Base-by-base conservation (phyloP, 2,888 invertebrate species). In the Cinara cedri region DNA sequence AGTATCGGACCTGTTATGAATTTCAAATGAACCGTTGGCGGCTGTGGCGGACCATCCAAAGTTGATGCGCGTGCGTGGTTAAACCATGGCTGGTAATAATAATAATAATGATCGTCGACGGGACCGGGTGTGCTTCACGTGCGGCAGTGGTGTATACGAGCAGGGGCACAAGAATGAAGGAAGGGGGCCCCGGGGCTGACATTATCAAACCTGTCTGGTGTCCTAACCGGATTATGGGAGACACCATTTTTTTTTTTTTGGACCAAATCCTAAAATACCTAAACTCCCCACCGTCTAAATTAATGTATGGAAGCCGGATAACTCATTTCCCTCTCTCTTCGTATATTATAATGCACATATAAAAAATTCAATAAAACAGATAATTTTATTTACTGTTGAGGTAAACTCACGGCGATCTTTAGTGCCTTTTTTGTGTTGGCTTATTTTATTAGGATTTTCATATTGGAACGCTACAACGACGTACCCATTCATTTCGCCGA, bases 191-290 rank as follows among this genome's bases (percentile, higher is more conserved):
- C 60, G 76, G 68, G 76, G 76, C 76, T 70, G 68, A 55, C 76
- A 78, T 78, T 78, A 78, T 78, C 76, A 78, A 78, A 78, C 76
- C 76, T 78, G 76, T 78, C 76, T 57, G 66, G 68, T 70, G 60
- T 78, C 60, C 76, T 78, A 78, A 78, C 76, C 76, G 76, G 76
- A 78, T 78, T 78, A 78, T 21, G 34, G 49, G 68, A 68, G 76
- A 78, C 68, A 78, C 76, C 34, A 70, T 49, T 68, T 78, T 78
- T 75, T 78, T 78, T 75, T 68, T 76, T 78, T 78, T 57, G 57
- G 57, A 78, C 68, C 60, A 44, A 76, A 78, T 78, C 68, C 21
- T 16, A 70, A 78, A 78, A 78, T 78, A 70, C 60, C 76, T 66
- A 55, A 57, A 34, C 49, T 66, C 66, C 66, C 74, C 63, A 54